phyloP scores from a whole-genome alignment of 2,797 vertebrate species.

The Somateria mollissima region DNA sequence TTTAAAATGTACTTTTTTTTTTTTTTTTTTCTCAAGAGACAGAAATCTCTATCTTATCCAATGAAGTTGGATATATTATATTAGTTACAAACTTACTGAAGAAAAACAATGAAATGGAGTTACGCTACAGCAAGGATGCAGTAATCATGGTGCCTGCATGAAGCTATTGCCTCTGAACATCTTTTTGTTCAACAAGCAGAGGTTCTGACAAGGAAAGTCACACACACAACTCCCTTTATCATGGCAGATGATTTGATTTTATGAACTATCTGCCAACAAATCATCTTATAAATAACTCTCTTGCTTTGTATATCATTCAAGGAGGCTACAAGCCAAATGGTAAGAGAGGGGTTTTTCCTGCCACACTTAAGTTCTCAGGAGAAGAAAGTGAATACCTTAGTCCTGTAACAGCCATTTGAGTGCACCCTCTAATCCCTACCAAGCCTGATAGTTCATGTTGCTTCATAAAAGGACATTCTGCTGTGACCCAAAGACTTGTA shows the following conservation, averaged over 20 bases:
- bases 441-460: background rate
- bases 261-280: background rate
- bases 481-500: background rate
- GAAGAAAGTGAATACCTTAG: background rate
- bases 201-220: background rate
- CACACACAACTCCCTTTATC: background rate
- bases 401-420: background rate
- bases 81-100: background rate
- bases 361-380: background rate
- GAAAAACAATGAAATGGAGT: background rate
- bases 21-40: background rate
- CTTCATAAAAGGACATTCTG: background rate
- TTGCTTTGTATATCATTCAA: background rate
- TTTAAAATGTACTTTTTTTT: background rate
- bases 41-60: background rate
- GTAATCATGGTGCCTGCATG: fast-evolving
- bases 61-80: background rate
- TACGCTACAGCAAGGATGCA: background rate
- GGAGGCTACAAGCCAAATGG: background rate
- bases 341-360: background rate
- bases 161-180: background rate
- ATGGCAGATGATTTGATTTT: background rate
- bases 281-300: background rate
- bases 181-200: background rate
- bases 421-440: background rate